Evolutionary conservation across 1,140 invertebrate genomes (phyloP).

Genomic region (Trichogramma pretiosum): DNA sequence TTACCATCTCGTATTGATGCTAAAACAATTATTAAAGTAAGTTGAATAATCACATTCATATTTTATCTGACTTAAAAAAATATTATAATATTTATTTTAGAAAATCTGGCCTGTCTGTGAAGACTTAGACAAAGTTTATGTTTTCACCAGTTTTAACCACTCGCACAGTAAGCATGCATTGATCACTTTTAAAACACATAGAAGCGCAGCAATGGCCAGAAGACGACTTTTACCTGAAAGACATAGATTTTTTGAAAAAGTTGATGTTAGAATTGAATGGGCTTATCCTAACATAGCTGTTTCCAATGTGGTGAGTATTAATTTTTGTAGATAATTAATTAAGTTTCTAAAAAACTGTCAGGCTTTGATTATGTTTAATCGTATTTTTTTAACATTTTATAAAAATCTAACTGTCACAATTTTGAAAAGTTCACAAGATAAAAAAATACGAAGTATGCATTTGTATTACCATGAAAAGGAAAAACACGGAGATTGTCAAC

Average conservation of each 20-base stretch:
- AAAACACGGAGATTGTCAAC: not conserved
- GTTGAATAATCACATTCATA: slow-evolving; percentile 16
- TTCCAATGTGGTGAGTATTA: slow-evolving; percentile 31
- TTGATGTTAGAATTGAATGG: slow-evolving; percentile 53
- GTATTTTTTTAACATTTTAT: not conserved
- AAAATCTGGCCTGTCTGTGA: slow-evolving; percentile 28
- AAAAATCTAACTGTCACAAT: not conserved
- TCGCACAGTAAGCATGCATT: slow-evolving; percentile 45
- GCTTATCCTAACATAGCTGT: slow-evolving; percentile 47
- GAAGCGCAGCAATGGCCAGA: slow-evolving; percentile 60
- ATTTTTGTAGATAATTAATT: no score
- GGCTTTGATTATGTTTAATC: slow-evolving; percentile 3
- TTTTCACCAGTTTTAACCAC: slow-evolving; percentile 26
- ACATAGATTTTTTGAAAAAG: slow-evolving; percentile 41
- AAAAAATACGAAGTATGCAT: slow-evolving; percentile 11
- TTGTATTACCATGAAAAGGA: slow-evolving; percentile 1
- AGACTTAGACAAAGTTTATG: slow-evolving; percentile 29
- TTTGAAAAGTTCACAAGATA: not conserved
- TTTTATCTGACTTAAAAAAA: slow-evolving; percentile 23
- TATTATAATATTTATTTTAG: slow-evolving; percentile 21
- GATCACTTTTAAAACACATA: slow-evolving; percentile 60
- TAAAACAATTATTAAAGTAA: slow-evolving; percentile 29
- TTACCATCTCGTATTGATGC: slow-evolving; percentile 25
- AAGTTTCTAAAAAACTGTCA: no score
- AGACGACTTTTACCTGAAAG: slow-evolving; percentile 54